phyloP scores from a whole-genome alignment of 2,888 invertebrate genomes.

The Busseola fusca region DNA sequence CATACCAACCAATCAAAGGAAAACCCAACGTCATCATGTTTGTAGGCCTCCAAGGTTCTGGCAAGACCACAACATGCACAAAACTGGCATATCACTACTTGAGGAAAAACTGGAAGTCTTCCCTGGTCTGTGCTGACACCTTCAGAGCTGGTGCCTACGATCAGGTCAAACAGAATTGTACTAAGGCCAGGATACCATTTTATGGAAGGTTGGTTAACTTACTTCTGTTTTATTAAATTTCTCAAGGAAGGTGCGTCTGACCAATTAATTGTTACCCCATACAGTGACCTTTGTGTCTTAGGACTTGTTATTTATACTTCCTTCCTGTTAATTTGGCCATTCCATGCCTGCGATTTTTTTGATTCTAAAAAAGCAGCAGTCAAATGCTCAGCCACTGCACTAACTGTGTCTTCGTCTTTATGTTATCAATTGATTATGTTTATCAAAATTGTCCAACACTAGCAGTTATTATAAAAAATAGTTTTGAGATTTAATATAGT shows the following conservation, averaged over 20 bases:
- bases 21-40: conserved; percentile 99
- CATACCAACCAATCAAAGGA: conserved; percentile 98
- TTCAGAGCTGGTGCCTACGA: conserved; percentile 99
- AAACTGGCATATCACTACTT: conserved; percentile 99
- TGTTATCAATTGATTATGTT: too few relatives aligned
- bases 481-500: too few relatives aligned
- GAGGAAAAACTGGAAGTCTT: conserved; percentile 99
- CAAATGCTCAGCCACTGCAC: too few relatives aligned
- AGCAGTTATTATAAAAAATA: background rate
- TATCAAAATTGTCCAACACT: background rate
- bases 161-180: conserved; percentile 99
- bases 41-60: conserved; percentile 99
- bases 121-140: conserved; percentile 99
- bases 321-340: background rate
- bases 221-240: background rate
- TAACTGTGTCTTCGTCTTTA: too few relatives aligned
- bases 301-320: background rate
- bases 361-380: too few relatives aligned
- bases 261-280: conserved; percentile 1
- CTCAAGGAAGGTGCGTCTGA: background rate
- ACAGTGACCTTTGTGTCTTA: background rate
- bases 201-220: conserved; percentile 95
- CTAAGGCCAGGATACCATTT: conserved; percentile 99
- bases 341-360: background rate
- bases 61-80: conserved; percentile 99